Evolutionary conservation across 2,797 vertebrate genomes (phyloP), one percentile per base, ranked within the genome.

Genomic region (Galago senegalensis): DNA sequence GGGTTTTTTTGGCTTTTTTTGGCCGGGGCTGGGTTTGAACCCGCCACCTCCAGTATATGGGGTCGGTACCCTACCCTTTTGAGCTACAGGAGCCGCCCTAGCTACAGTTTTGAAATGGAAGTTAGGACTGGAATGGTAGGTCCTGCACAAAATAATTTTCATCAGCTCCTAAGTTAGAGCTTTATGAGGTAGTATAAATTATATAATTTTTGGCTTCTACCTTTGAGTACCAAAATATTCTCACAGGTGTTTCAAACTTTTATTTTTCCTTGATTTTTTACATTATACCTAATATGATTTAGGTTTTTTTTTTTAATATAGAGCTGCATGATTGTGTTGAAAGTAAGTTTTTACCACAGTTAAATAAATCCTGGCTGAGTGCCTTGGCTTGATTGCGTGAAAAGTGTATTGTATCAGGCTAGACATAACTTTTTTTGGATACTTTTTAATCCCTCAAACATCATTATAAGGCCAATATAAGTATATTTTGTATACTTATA

Each of bases 251-350:
- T 92, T 69, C 49, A 70, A 84, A 83, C 63, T 43, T 40, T 21
- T n/a, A 72, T 49, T 21, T 56, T 65, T 72, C 46, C 10, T 76
- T 87, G 16, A 1, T 88, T 94, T 95, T 27, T 81, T 49, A 75
- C 4, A 37, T 17, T 49, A 80, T n/a, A 60, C 17, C 25, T 27
- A 87, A 72, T 60, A 72, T 77, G 63, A 92, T 9, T 85, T 46
- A 83, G 56, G 46, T 43, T 43, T 43, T 46, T 53, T 53, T 53
- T 83, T 92, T 95, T 60, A 72, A 92, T 70, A 80, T 61, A 93
- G 76, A 60, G 23, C n/a, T 83, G 3, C n/a, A 53, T n/a, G 21
- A 46, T 75, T 31, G 72, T 43, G 77, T 69, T 63, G 58, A 37
- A 80, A 43, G 43, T 56, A 88, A 49, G 11, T 9, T 88, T 94